Conservation (phyloP, 2,888 invertebrate genomes). For the Macroteleia sp. region DNA sequence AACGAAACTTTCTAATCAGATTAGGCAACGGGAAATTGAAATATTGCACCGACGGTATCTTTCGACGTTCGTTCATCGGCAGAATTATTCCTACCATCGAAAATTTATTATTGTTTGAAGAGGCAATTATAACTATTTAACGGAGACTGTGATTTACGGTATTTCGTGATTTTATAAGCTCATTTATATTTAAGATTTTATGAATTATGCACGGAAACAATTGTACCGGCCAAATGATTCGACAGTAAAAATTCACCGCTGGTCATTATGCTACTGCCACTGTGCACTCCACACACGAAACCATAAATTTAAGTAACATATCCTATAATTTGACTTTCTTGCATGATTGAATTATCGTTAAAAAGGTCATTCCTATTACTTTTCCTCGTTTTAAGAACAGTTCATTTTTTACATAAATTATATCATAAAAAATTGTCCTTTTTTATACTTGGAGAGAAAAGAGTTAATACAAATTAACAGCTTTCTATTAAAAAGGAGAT, state of each 20-base stretch:
- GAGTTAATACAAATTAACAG: no score
- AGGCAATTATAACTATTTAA: slow-evolving; percentile 30
- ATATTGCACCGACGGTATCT: background rate
- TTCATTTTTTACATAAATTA: no score
- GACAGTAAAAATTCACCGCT: slow-evolving; percentile 32
- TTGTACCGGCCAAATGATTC: slow-evolving; percentile 23
- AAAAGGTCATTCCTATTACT: slow-evolving; percentile 35
- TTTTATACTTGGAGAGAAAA: no score
- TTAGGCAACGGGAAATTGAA: background rate
- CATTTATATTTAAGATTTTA: slow-evolving; percentile 52
- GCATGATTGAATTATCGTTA: slow-evolving; percentile 52
- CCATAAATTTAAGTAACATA: slow-evolving; percentile 50
- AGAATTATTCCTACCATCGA: background rate
- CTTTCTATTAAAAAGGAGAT: no score
- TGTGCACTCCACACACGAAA: slow-evolving; percentile 35
- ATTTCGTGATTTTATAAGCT: slow-evolving; percentile 45
- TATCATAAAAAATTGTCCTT: no score
- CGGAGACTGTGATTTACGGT: slow-evolving; percentile 29
- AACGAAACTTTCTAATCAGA: slow-evolving; percentile 28
- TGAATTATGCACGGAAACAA: slow-evolving; percentile 41
- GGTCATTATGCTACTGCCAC: slow-evolving; percentile 20
- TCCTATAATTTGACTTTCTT: slow-evolving; percentile 52
- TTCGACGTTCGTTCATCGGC: no score
- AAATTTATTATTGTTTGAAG: slow-evolving; percentile 18
- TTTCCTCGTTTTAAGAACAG: background rate